Evolutionary conservation across 2,797 vertebrate genomes (phyloP).

Genomic region (Mionectes olivaceus): DNA sequence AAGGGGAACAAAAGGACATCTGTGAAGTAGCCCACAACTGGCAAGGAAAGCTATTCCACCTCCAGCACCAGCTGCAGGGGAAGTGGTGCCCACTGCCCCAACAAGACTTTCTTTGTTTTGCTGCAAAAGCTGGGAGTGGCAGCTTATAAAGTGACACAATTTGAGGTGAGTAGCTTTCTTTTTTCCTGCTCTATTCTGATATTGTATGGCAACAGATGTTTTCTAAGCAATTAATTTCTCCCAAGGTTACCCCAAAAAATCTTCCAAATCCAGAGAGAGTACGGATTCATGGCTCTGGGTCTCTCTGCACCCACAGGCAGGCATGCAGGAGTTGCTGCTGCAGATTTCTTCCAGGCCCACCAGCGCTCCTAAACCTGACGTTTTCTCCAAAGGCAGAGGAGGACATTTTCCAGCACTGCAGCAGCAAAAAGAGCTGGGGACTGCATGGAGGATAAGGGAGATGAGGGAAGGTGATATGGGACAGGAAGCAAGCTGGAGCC

Average conservation of each 20-base stretch:
- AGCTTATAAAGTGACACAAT: conserved; percentile 62
- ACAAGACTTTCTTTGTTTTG: conserved; percentile 76
- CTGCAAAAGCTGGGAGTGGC: conserved; percentile 62
- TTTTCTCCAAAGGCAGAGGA: background rate
- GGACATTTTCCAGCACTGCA: background rate
- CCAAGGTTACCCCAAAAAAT: background rate
- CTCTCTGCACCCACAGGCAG: background rate
- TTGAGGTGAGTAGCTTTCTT: conserved; percentile 48
- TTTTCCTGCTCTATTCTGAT: conserved; percentile 40
- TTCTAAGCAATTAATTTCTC: conserved; percentile 34
- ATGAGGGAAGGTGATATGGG: background rate
- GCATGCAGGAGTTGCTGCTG: background rate
- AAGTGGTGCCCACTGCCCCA: conserved; percentile 71
- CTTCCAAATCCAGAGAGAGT: background rate
- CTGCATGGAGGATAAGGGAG: background rate
- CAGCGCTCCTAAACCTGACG: background rate
- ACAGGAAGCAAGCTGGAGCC: background rate
- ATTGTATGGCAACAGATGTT: conserved; percentile 28
- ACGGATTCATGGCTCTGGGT: background rate
- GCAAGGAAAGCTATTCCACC: conserved; percentile 77
- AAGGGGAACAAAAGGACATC: conserved; percentile 80
- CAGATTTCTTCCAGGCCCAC: background rate
- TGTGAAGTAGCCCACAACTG: conserved; percentile 78
- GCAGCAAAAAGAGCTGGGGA: background rate
- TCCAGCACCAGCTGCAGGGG: conserved; percentile 77